A percentile compares a stretch with the other conserved stretches of the same genome.
phyloP scores from a whole-genome alignment of 2,113 vertebrate species.

The Spermophilus dauricus region DNA sequence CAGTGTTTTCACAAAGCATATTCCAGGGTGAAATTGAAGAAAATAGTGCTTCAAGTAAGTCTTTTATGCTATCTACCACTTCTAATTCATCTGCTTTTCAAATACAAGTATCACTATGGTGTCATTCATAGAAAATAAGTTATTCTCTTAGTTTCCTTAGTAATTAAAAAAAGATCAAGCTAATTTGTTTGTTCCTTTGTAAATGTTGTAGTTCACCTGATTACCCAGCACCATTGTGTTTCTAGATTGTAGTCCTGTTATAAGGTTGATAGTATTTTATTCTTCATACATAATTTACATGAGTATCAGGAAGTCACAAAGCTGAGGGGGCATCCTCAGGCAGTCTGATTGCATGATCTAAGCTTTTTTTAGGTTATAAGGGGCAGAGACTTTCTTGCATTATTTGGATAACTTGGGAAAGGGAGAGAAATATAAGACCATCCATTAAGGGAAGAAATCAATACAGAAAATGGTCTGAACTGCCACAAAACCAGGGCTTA shows the following conservation, averaged over 20 bases:
- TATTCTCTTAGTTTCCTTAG: not conserved
- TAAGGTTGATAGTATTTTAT: not conserved
- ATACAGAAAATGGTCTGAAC: not conserved
- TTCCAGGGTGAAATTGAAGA: constrained; percentile 89
- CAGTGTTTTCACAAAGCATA: constrained; percentile 87
- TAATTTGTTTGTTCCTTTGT: constrained; percentile 15
- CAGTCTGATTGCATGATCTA: not conserved
- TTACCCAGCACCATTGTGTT: not conserved
- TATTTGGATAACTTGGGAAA: not conserved
- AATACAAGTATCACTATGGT: not conserved
- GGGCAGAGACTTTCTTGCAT: not conserved
- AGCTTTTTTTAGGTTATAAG: not conserved
- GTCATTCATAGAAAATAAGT: constrained; percentile 39
- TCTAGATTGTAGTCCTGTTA: not conserved
- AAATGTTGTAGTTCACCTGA: not conserved
- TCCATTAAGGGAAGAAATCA: not conserved
- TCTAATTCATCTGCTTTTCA: not conserved
- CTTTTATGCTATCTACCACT: not conserved
- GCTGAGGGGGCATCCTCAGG: not conserved
- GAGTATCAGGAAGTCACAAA: not conserved
- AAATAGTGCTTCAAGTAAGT: constrained; percentile 90
- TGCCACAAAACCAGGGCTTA: not conserved
- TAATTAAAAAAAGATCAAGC: not conserved
- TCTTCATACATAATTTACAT: not conserved
- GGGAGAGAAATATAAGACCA: not conserved